Evolutionary conservation across 1,140 invertebrate genomes (phyloP).

Genomic region (Antheraea pernyi): DNA sequence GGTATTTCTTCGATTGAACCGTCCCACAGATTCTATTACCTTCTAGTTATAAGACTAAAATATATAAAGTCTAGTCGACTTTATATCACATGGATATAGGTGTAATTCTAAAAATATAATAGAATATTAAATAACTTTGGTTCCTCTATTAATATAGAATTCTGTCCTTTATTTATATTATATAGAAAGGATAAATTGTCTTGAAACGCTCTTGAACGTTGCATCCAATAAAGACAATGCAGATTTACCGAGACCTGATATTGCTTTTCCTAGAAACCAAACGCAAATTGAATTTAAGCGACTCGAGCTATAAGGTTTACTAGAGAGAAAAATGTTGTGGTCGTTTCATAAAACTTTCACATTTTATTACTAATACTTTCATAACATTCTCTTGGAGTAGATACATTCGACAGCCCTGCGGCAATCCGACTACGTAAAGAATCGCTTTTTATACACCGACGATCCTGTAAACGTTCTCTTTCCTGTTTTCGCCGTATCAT

Average conservation of each 20-base stretch:
- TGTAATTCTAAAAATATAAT: no score
- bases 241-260: background rate
- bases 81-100: no score
- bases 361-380: no score
- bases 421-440: conserved; percentile 25
- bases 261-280: background rate
- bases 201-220: background rate
- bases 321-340: background rate
- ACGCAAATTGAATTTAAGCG: background rate
- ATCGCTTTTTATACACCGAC: conserved; percentile 32
- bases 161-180: background rate
- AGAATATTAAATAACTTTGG: no score
- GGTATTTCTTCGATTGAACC: no score
- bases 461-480: conserved; percentile 29
- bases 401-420: conserved; percentile 1
- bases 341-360: background rate
- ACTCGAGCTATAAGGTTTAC: background rate
- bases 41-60: no score
- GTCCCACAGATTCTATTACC: no score
- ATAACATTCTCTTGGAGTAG: background rate
- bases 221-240: background rate
- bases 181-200: background rate
- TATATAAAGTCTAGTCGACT: no score
- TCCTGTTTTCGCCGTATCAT: conserved; percentile 27
- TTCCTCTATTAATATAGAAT: background rate